These are phyloP conservation scores for Morelia viridis DNA, from an alignment of 2,797 vertebrate genomes.

Conservation along the genomic window DNA sequence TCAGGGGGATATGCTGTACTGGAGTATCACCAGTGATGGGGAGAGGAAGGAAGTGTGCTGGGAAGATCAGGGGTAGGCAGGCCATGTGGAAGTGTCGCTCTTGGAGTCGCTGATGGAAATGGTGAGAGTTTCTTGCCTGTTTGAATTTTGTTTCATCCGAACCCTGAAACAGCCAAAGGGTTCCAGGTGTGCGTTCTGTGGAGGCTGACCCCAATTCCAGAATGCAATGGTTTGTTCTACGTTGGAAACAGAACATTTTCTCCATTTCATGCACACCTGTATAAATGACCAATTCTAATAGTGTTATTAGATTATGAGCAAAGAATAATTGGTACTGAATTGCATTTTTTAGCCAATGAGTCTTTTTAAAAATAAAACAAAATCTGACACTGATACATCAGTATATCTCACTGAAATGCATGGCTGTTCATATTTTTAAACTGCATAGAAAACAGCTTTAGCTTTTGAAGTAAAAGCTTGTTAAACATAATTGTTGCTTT, in stretches of 20 bases:
- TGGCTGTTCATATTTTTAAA: background rate
- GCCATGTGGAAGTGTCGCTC: background rate
- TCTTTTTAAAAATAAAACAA: background rate
- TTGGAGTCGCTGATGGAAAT: background rate
- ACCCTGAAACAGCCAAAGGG: background rate
- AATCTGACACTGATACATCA: background rate
- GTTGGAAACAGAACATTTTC: background rate
- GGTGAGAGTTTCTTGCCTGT: background rate
- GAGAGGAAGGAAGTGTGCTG: background rate
- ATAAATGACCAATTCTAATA: background rate
- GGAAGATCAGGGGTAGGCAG: background rate
- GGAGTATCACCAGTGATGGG: background rate
- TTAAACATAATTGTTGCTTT: constrained; percentile 33
- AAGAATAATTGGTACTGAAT: background rate
- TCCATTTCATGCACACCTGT: background rate
- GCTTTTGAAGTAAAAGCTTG: background rate
- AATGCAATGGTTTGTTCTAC: background rate
- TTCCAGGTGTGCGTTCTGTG: background rate
- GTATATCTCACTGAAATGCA: background rate
- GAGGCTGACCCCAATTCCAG: background rate
- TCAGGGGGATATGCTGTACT: background rate
- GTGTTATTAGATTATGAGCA: background rate
- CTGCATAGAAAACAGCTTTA: background rate
- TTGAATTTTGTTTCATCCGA: background rate
- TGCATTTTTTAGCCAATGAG: background rate